Base-by-base conservation (phyloP, 2,797 vertebrate genomes). In the Tapera naevia region DNA sequence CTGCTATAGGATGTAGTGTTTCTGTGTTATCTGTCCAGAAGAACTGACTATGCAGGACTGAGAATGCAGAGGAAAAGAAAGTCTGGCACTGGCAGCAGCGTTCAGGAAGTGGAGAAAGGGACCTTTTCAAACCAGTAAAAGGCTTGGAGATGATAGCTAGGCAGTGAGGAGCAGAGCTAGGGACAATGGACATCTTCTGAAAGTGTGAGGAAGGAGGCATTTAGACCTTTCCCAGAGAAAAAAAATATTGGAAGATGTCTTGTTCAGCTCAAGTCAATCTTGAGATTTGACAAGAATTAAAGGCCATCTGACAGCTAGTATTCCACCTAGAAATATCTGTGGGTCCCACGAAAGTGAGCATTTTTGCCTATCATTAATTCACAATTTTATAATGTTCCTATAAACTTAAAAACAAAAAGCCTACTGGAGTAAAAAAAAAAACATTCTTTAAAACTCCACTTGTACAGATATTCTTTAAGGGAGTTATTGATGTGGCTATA, bases 251-350 rank as follows among this genome's bases (percentile, higher is more conserved):
- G 45, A 70, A 67, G 13, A 37, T 35, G 13, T 51, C 61, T 76
- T 62, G 37, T 53, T 89, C 75, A 46, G 14, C 19, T 76, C 37
- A 65, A 56, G 21, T 18, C 17, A 22, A 8, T 25, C 18, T 50
- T 89, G 57, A 89, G 69, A 65, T 86, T 57, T 88, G n/a, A 43
- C 65, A 54, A 67, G 45, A 89, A 58, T 35, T 57, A 71, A 82
- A 65, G 83, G 11, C 30, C 27, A 39, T 33, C 45, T 71, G 45
- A 80, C 13, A 50, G 35, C 5, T 60, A 33, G 3, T 35, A 16
- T 80, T 82, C 24, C 45, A 45, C 32, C 32, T 61, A 32, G 48
- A 94, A 84, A 15, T 37, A 39, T 13, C 43, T 85, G 4, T 37
- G 33, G 11, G 18, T 91, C 37, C 48, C 27, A 17, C 82, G 28